These are phyloP conservation scores for Ctenomys sociabilis DNA, from an alignment of 2,113 vertebrate genomes.

Conservation along the genomic window DNA sequence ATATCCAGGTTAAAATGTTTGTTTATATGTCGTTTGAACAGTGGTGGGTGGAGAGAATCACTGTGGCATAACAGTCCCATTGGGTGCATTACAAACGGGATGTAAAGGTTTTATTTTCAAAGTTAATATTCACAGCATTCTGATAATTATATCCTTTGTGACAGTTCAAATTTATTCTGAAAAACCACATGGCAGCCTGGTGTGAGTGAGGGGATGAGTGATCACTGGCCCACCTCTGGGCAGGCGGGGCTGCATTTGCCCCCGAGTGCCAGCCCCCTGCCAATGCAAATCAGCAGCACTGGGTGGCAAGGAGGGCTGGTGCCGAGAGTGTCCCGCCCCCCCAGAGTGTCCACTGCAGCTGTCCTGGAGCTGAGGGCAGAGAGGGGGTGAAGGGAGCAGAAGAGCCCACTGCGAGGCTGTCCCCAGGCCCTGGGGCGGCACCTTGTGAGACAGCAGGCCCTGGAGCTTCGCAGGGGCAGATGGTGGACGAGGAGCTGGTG, in stretches of 20 bases:
- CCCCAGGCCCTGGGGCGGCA: fast-evolving
- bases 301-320: fast-evolving
- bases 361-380: background rate
- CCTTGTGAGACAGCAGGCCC: background rate
- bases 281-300: background rate
- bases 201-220: fast-evolving
- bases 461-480: background rate
- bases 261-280: background rate
- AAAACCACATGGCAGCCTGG: background rate
- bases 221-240: background rate
- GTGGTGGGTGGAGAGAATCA: background rate
- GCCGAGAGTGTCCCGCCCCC: background rate
- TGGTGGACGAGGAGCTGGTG: background rate
- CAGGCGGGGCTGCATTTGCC: background rate
- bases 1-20: background rate
- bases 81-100: background rate
- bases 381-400: background rate
- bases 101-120: slow-evolving; percentile 42
- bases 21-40: background rate
- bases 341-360: background rate
- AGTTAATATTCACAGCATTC: background rate
- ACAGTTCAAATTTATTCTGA: slow-evolving; percentile 12
- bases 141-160: slow-evolving; percentile 40
- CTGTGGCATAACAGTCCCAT: background rate
- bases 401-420: fast-evolving